A percentile compares a stretch with the other conserved stretches of the same genome.
phyloP scores from a whole-genome alignment of 2,113 vertebrate genomes.

The Carlito syrichta region DNA sequence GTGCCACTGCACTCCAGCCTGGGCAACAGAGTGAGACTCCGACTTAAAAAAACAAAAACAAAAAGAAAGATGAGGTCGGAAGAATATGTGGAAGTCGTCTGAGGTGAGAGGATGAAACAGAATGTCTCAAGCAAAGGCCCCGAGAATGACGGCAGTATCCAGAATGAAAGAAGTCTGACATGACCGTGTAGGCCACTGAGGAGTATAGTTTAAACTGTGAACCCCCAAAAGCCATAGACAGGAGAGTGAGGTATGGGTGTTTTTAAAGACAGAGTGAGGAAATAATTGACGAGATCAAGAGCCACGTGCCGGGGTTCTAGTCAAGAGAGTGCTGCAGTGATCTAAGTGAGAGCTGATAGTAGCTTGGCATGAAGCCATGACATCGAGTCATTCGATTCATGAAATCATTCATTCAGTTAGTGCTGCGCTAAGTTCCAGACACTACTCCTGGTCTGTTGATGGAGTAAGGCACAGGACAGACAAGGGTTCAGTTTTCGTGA shows the following conservation, averaged over 20 bases:
- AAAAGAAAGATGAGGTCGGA: not conserved
- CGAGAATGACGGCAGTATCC: not conserved
- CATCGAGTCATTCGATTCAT: not conserved
- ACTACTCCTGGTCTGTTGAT: not conserved
- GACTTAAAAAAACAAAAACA: too few relatives aligned
- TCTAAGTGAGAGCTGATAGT: not conserved
- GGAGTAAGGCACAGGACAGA: not conserved
- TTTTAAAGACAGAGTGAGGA: not conserved
- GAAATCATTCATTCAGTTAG: not conserved
- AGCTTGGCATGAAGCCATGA: not conserved
- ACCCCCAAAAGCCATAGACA: not conserved
- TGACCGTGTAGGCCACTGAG: not conserved
- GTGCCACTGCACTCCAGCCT: too few relatives aligned
- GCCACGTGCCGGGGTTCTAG: not conserved
- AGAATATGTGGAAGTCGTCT: not conserved
- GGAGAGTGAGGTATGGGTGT: not conserved
- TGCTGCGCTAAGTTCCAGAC: not conserved
- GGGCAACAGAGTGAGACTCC: too few relatives aligned
- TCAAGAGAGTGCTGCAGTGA: not conserved
- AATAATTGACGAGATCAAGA: not conserved
- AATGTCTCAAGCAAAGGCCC: not conserved
- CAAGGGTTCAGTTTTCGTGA: not conserved
- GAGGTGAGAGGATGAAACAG: not conserved
- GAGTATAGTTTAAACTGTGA: not conserved
- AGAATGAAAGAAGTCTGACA: not conserved